Base-by-base conservation (phyloP, 64 coral and sea anemone species). In the Trachythela sp. region DNA sequence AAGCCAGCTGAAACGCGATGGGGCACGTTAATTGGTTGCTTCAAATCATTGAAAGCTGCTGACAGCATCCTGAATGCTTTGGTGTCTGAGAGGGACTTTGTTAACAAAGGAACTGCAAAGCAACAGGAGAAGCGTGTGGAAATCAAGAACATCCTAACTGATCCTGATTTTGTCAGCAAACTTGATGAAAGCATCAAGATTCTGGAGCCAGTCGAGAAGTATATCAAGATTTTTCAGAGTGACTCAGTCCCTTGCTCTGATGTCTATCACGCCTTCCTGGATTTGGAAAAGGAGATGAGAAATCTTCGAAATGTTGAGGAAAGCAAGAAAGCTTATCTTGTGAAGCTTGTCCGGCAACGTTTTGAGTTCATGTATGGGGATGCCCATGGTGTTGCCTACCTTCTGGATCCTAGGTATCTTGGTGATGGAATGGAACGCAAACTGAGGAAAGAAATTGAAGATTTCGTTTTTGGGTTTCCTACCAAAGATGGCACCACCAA, bases 291-390 rank as follows among this genome's bases (percentile, higher is more conserved):
- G 7, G 31, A 77, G 4, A 77, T 77, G 71, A 3, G 17, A 6
- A 35, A 35, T 9, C 4, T 77, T 3, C 6, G 6, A 6, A 35
- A 77, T 18, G 31, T 77, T 4, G 36, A 32, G 1, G 30, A 3
- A 34, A 1, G 17, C 3, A 38, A 77, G 36, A 77, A 38, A 35
- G 31, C 29, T 3, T 77, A 77, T 36, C 71, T 77, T 77, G 71
- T 32, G 13, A 5, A 77, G 9, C 71, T 77, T 36, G 31, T 77
- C 13, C 3, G 29, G 9, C 71, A 38, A 77, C 17, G 71, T 32
- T 77, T 77, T 38, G 2, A 77, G 9, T 77, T 77, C 17, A 77
- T 77, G 71, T 77, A 77, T 36, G 71, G 71, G 7, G 71, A 77
- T 77, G 71, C 71, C 7, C 71, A 77, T 35, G 71, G 71, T 36